A percentile compares a stretch with the other conserved stretches of the same genome.
Evolutionary conservation across 2,888 invertebrate species (phyloP).

Genomic region (Amblyteles armatorius): DNA sequence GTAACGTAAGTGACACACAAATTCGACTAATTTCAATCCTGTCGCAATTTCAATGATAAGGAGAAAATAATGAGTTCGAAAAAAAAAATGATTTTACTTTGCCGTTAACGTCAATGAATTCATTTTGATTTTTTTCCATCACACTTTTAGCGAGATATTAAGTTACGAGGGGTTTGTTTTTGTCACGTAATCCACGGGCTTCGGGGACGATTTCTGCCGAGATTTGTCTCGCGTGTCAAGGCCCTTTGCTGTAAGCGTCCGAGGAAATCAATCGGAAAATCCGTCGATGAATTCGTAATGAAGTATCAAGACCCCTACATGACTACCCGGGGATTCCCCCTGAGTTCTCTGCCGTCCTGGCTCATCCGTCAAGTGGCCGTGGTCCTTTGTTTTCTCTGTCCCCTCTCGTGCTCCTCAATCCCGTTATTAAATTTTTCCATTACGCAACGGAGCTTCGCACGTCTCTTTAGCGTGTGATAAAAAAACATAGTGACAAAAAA

Average conservation of each 20-base stretch:
- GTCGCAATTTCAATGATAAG: background rate
- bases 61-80: background rate
- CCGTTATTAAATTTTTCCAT: constrained; percentile 12
- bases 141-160: constrained; percentile 10
- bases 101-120: background rate
- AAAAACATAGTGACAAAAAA: no score
- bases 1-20: constrained; percentile 51
- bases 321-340: constrained; percentile 56
- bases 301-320: constrained; percentile 62
- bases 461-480: background rate
- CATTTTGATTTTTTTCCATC: background rate
- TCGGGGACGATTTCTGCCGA: constrained; percentile 20
- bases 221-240: constrained; percentile 32
- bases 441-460: constrained; percentile 10
- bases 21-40: constrained; percentile 56
- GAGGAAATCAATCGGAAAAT: constrained; percentile 80
- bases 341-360: constrained; percentile 33
- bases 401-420: constrained; percentile 10
- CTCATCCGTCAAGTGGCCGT: constrained; percentile 59
- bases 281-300: constrained; percentile 79
- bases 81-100: background rate
- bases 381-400: constrained; percentile 54
- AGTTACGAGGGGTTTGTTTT: constrained; percentile 40
- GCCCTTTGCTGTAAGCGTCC: constrained; percentile 71
- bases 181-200: background rate